These are phyloP conservation scores for Morpho helenor DNA, from an alignment of 2,888 invertebrate species.

Conservation along the genomic window DNA sequence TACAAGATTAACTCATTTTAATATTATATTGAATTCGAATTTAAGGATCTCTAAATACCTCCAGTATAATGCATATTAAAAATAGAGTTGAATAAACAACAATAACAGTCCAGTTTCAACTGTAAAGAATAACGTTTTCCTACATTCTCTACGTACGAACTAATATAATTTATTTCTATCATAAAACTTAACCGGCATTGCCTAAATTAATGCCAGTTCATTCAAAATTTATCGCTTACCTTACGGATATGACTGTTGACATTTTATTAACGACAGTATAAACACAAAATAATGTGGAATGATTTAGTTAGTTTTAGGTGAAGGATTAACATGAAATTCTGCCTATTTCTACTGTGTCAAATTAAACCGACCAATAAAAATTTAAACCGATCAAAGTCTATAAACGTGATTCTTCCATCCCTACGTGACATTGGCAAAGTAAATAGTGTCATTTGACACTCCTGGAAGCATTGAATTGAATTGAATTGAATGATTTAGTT, in stretches of 20 bases:
- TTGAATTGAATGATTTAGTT: too few species aligned
- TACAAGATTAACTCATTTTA: too few species aligned
- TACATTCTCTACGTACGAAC: conserved; percentile 20
- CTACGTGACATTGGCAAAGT: too few species aligned
- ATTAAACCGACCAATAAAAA: too few species aligned
- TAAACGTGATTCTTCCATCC: too few species aligned
- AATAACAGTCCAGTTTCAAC: conserved; percentile 12
- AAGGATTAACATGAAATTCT: too few species aligned
- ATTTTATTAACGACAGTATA: too few species aligned
- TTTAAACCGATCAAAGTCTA: too few species aligned
- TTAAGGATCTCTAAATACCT: conserved; percentile 6
- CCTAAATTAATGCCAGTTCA: conserved; percentile 14
- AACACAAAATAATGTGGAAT: background rate
- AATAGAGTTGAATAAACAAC: conserved; percentile 15
- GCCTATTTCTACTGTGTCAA: too few species aligned
- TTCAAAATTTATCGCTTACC: conserved; percentile 14
- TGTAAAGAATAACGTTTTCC: conserved; percentile 22
- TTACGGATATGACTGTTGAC: conserved; percentile 6
- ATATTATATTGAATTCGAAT: background rate
- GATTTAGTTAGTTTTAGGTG: background rate
- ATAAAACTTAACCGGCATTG: conserved; percentile 19
- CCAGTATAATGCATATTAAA: conserved; percentile 1
- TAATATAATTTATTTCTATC: conserved; percentile 19
- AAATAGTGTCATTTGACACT: too few species aligned
- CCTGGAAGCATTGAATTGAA: too few species aligned